Base-by-base conservation (phyloP, 1,140 invertebrate species). In the Maniola jurtina region DNA sequence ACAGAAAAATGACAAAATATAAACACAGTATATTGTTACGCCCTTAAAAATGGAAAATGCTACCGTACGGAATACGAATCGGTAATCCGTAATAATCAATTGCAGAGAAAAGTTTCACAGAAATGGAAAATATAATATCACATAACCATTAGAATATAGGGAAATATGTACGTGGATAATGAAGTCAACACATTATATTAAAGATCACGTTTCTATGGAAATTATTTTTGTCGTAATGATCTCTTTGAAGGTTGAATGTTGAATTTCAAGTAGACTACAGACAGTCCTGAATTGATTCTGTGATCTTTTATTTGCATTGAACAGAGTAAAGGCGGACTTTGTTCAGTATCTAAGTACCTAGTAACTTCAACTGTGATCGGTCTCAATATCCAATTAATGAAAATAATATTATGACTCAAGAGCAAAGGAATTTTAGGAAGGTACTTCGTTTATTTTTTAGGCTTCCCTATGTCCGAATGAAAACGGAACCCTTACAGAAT, bases 181-280 rank as follows among this genome's bases (percentile, higher is more conserved):
- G 47, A 72, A 72, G 58, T 72, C 62, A 40, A 70, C 58, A 67
- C 61, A 72, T 68, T 58, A 76, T 64, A 73, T 72, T 71, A 70
- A 62, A 76, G 61, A 76, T 70, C 73, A 70, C 74, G 70, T 79
- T 76, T 71, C 74, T 68, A 74, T 74, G 71, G 66, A 74, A 72
- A 72, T 74, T 34, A 76, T 76, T 69, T 79, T 69, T 74, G 60
- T 62, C 72, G 56, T 79, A 79, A 79, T 76, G 76, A 79, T 79
- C 72, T 74, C 76, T 76, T 79, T 79, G 74, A 76, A 73, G 74
- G 68, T 67, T 69, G 63, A 72, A 68, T 65, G 72, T 72, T 72
- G 74, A 76, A 76, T 79, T 68, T 73, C 65, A 76, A 79, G 72
- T 66, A 70, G 68, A 67, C 59, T 68, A 65, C 58, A 72, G 73